phyloP scores from a whole-genome alignment of 2,113 vertebrate species.

The Nematolebias whitei region DNA sequence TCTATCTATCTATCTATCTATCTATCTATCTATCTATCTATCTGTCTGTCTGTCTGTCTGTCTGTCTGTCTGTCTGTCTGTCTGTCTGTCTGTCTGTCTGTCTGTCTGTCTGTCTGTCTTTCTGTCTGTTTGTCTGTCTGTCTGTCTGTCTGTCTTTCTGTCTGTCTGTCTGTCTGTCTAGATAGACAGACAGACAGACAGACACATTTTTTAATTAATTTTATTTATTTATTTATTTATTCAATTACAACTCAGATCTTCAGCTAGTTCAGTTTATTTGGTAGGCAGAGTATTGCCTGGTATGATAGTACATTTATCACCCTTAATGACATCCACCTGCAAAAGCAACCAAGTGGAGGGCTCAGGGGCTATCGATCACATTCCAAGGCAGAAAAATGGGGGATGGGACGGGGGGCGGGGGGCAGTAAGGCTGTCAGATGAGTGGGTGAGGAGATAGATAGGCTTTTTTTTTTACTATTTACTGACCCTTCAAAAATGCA shows the following conservation, averaged over 20 bases:
- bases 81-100: too few species aligned
- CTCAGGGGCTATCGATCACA: conserved; percentile 73
- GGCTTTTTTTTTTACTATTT: conserved; percentile 66
- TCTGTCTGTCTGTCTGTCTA: too few species aligned
- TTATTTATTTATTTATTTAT: neutral
- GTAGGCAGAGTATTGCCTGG: conserved; percentile 15
- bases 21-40: too few species aligned
- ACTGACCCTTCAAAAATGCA: conserved; percentile 75
- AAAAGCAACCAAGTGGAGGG: conserved; percentile 45
- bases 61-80: too few species aligned
- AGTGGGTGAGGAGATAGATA: conserved; percentile 70
- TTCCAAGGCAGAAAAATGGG: conserved; percentile 42
- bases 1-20: too few species aligned
- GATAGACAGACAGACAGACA: too few species aligned
- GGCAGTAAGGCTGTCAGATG: conserved; percentile 54
- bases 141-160: too few species aligned
- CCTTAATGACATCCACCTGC: conserved; percentile 74
- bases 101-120: too few species aligned
- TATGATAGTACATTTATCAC: conserved; percentile 53
- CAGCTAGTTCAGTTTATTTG: conserved; percentile 11
- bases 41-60: too few species aligned
- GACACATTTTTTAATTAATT: too few species aligned
- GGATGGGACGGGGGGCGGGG: conserved; percentile 3
- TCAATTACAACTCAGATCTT: conserved; percentile 11
- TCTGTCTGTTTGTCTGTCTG: too few species aligned